These are phyloP conservation scores for Mus caroli DNA, from an alignment of 2,797 vertebrate species.

Conservation along the genomic window DNA sequence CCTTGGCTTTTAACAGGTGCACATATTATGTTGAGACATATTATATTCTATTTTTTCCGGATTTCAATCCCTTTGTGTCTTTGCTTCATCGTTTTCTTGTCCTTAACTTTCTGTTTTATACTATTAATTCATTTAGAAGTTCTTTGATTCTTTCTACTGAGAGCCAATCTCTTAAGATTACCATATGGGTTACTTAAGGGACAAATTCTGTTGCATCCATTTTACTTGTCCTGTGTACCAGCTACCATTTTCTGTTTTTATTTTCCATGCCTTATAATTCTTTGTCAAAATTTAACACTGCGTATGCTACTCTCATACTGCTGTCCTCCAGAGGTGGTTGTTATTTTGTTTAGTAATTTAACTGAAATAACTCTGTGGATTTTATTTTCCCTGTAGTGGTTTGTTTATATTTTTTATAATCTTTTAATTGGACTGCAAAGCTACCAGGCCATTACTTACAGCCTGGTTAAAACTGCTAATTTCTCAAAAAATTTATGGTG, in stretches of 20 bases:
- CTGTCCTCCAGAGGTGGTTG: not conserved
- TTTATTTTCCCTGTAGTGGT: not conserved
- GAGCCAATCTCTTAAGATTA: not conserved
- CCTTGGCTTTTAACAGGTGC: not conserved
- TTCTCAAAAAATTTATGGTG: not conserved
- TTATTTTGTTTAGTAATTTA: not conserved
- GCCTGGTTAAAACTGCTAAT: not conserved
- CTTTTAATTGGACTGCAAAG: not conserved
- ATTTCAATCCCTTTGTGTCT: not conserved
- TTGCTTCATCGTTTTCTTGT: not conserved
- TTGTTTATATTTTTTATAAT: not conserved
- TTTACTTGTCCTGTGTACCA: not conserved
- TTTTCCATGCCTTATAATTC: not conserved
- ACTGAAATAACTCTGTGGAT: not conserved
- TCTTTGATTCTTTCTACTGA: not conserved
- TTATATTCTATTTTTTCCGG: not conserved
- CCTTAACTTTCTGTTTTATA: not conserved
- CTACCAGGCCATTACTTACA: not conserved
- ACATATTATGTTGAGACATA: not conserved
- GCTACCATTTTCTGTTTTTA: not conserved
- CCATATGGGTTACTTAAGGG: not conserved
- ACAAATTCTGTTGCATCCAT: not conserved
- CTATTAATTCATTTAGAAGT: not conserved
- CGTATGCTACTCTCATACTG: not conserved
- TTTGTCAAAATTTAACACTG: not conserved